Conservation (phyloP, 2,113 vertebrate species). For the Nipponia nippon region DNA sequence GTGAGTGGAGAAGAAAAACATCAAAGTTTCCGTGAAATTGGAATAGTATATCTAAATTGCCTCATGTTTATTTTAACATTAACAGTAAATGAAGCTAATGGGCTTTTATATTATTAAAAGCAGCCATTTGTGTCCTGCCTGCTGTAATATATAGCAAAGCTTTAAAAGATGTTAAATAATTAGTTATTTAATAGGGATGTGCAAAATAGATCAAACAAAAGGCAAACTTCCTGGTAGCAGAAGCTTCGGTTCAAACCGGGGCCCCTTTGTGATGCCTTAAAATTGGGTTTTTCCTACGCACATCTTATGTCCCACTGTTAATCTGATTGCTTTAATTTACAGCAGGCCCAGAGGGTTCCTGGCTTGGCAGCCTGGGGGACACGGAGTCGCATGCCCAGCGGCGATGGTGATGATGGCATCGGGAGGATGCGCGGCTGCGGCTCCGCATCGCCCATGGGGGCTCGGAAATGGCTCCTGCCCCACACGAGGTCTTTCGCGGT, state of each 20-base stretch:
- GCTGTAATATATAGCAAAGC: conserved; percentile 76
- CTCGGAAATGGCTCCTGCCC: background rate
- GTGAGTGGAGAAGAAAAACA: conserved; percentile 85
- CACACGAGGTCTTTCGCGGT: fast-evolving
- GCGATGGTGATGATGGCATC: background rate
- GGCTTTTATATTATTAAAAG: conserved; percentile 87
- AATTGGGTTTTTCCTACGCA: background rate
- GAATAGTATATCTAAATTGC: conserved; percentile 86
- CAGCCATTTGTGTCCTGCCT: conserved; percentile 83
- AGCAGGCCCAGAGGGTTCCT: conserved; percentile 34
- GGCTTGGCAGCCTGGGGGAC: background rate
- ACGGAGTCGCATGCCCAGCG: background rate
- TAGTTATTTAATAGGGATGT: conserved; percentile 83
- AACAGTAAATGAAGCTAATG: conserved; percentile 88
- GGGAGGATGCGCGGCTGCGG: background rate
- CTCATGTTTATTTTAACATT: conserved; percentile 90
- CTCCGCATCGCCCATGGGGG: fast-evolving
- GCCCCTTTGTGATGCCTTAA: background rate
- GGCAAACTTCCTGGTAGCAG: conserved; percentile 49
- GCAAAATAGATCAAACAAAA: conserved; percentile 73
- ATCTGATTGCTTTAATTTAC: conserved; percentile 59
- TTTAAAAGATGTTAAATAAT: conserved; percentile 85
- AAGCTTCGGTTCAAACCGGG: background rate
- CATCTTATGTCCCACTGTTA: conserved; percentile 30
- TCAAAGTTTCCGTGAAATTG: conserved; percentile 88